Base-by-base conservation (phyloP, 2,113 vertebrate genomes). In the Melozone crissalis region DNA sequence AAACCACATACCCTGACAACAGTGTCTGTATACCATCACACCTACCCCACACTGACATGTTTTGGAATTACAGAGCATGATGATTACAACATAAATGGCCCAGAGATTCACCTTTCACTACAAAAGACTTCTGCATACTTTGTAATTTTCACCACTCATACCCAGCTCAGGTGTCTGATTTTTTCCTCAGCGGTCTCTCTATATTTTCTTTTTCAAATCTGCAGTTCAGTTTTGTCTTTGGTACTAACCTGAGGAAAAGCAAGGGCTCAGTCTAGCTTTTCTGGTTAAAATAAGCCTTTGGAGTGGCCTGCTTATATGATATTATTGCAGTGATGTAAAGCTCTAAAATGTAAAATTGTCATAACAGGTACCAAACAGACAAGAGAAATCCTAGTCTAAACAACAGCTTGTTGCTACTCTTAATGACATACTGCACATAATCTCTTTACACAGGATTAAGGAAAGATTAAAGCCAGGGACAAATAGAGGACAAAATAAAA, bases 381-480 rank as follows among this genome's bases (percentile, higher is more conserved):
- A 75, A 65, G 69, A 73, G 37, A 94, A 96, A 91, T 81, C 35
- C 79, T 46, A 57, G 30, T 37, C 84, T 77, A 82, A 94, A 87
- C 92, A 95, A 73, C 96, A 97, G 96, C 89, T 95, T 95, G 94
- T 82, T 82, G 39, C 85, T 94, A 58, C 46, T 91, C 89, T 84
- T 89, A 93, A 86, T 61, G 92, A 96, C 90, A 91, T 35, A 61
- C 46, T 89, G 68, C 30, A 22, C 84, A 85, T 95, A 94, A 97
- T 96, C 97, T 89, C 93, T 93, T 98, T 94, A 95, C 68, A 47
- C 2, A 68, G 65, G 94, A 97, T 98, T 97, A 98, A 72, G 37
- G 52, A 88, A 63, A 72, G 95, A 98, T 98, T 97, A 98, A 87
- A 88, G 54, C 12, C 89, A 82, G 92, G 97, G 97, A 93, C 97